Evolutionary conservation across 2,113 vertebrate genomes (phyloP), one percentile per base, ranked within the genome.

Genomic region (Cyphomyrus discorhynchus): DNA sequence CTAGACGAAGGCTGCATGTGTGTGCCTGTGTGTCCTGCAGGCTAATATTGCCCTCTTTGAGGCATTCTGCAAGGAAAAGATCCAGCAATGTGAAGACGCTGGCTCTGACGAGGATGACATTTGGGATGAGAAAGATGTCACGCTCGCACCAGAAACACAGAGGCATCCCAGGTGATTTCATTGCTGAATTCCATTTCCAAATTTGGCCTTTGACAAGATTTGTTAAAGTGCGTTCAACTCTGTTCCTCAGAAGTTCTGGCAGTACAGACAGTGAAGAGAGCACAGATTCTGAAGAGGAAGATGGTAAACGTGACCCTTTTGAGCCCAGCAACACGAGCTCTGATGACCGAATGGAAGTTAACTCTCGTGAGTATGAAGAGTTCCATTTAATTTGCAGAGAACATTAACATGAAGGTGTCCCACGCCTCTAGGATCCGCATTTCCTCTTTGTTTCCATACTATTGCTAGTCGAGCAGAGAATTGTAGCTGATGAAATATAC

Each of bases 211-310:
- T 45, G 39, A 42, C 1, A 39, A 3, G 17, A 35, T 52, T 56
- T 52, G 11, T 2, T 45, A 10, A 45, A 11, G 17, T 31, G 21
- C 35, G 17, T 52, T 50, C 19, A 45, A 31, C 9, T 58, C 77
- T 46, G 35, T 19, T 39, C 70, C 49, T 58, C 92, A 97, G 95
- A 94, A 99, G 98, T 94, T 99, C 98, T 49, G 98, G 98, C 90
- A 99, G 98, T 92, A 99, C 98, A 0, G 98, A 99, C 95, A 99
- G 98, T 6, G 98, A 99, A 93, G 98, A 99, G 92, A 99, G 98
- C 91, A 99, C 98, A 49, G 98, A 99, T 92, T 99, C 98, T 0
- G 98, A 99, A 93, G 98, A 99, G 21, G 98, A 99, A 89, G 98
- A 99, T 88, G 96, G 93, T 1, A 99, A 99, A 91, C 97, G 97